Evolutionary conservation across 2,888 invertebrate genomes (phyloP).

Genomic region (Leucania comma): DNA sequence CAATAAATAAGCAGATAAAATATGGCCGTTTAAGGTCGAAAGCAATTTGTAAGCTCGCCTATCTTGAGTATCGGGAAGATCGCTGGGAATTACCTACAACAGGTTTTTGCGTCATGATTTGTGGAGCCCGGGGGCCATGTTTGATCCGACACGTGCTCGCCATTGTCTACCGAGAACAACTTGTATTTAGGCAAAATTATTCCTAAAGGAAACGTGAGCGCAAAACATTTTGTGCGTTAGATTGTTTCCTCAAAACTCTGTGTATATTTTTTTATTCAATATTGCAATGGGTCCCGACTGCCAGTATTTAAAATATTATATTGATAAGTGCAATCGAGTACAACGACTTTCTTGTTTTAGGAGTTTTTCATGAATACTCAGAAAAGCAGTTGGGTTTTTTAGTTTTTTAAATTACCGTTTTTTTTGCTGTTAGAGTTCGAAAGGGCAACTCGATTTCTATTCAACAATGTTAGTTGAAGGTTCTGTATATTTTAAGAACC

Average conservation of each 20-base stretch:
- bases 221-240: slow-evolving; percentile 40
- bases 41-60: slow-evolving; percentile 87
- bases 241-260: slow-evolving; percentile 41
- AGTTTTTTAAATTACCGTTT: too few species aligned
- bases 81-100: slow-evolving; percentile 87
- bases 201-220: slow-evolving; percentile 71
- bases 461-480: too few species aligned
- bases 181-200: slow-evolving; percentile 85
- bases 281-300: too few species aligned
- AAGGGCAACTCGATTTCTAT: not conserved
- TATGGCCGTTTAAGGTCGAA: slow-evolving; percentile 86
- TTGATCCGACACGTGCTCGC: slow-evolving; percentile 85
- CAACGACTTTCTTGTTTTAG: too few species aligned
- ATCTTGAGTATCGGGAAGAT: slow-evolving; percentile 85
- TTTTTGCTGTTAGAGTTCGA: not conserved
- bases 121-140: slow-evolving; percentile 85
- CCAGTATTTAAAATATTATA: too few species aligned
- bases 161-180: slow-evolving; percentile 82
- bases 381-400: too few species aligned
- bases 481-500: too few species aligned
- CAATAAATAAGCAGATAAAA: slow-evolving; percentile 87
- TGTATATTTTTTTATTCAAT: slow-evolving; percentile 10
- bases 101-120: slow-evolving; percentile 89
- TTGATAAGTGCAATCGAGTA: too few species aligned
- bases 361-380: too few species aligned